Percentiles rank a stretch among this genome's conserved stretches.
Conservation (phyloP, 2,797 vertebrate genomes). For the Myotis planiceps region DNA sequence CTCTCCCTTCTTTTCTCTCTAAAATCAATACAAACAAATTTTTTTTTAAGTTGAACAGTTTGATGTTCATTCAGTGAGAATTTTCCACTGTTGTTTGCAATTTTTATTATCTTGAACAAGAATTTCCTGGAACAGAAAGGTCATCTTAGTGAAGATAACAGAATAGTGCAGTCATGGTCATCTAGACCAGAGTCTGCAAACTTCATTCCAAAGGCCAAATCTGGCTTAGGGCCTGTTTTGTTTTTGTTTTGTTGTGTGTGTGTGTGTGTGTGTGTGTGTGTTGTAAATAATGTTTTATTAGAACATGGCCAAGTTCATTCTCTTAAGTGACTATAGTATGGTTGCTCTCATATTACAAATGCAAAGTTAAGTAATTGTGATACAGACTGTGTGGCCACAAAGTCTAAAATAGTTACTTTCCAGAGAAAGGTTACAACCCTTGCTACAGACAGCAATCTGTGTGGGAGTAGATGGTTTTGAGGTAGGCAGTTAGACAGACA, state of each 20-base stretch:
- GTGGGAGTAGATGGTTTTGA: background rate
- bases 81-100: slow-evolving; percentile 1
- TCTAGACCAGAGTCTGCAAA: background rate
- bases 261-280: background rate
- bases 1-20: background rate
- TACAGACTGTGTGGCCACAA: background rate
- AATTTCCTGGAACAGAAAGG: slow-evolving; percentile 18
- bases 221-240: background rate
- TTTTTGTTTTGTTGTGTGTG: no score
- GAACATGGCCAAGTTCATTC: background rate
- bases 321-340: background rate
- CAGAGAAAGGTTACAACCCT: background rate
- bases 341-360: background rate
- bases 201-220: background rate
- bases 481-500: background rate
- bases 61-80: background rate
- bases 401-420: slow-evolving; percentile 24
- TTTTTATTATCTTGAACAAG: slow-evolving; percentile 1
- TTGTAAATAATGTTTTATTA: background rate
- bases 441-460: background rate
- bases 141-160: background rate
- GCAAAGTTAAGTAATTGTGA: background rate
- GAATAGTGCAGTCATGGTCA: background rate
- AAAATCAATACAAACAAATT: background rate
- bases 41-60: background rate